Evolutionary conservation across 1,140 invertebrate species (phyloP).

Genomic region (Scylla paramamosain): DNA sequence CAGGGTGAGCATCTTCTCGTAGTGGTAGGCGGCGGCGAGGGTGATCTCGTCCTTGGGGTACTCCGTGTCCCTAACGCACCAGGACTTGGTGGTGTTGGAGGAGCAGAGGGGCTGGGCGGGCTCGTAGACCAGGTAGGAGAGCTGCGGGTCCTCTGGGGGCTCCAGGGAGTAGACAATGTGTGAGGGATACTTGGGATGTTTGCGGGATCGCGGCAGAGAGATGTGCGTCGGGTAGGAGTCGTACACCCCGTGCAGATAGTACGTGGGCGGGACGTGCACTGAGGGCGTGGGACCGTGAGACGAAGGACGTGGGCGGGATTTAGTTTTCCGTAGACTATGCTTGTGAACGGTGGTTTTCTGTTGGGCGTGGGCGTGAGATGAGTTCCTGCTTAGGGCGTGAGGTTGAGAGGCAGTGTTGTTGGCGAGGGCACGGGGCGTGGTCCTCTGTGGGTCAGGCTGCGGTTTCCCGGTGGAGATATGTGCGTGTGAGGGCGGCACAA

Average conservation of each 20-base stretch:
- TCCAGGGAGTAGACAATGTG: background rate
- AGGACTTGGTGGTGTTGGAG: conserved; percentile 64
- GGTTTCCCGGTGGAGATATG: background rate
- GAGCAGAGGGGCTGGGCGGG: conserved; percentile 55
- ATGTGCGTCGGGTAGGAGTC: background rate
- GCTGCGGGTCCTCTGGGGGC: background rate
- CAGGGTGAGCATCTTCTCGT: conserved; percentile 75
- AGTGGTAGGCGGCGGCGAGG: conserved; percentile 71
- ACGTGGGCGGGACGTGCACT: background rate
- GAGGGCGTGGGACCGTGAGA: background rate
- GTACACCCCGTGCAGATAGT: background rate
- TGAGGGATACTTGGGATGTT: background rate
- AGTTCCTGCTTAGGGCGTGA: no score
- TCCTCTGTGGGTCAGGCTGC: background rate
- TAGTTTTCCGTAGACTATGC: background rate
- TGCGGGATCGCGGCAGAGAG: background rate
- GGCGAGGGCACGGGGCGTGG: background rate
- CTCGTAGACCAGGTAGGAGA: background rate
- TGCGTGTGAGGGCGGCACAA: background rate
- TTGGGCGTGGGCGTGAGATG: background rate
- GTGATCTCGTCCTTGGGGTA: conserved; percentile 75
- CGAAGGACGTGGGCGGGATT: background rate
- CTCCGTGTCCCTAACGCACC: conserved; percentile 76
- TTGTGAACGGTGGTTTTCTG: background rate
- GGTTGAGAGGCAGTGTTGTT: no score